These are phyloP conservation scores for Antigone vipio DNA, from an alignment of 2,113 vertebrate species.

Conservation along the genomic window DNA sequence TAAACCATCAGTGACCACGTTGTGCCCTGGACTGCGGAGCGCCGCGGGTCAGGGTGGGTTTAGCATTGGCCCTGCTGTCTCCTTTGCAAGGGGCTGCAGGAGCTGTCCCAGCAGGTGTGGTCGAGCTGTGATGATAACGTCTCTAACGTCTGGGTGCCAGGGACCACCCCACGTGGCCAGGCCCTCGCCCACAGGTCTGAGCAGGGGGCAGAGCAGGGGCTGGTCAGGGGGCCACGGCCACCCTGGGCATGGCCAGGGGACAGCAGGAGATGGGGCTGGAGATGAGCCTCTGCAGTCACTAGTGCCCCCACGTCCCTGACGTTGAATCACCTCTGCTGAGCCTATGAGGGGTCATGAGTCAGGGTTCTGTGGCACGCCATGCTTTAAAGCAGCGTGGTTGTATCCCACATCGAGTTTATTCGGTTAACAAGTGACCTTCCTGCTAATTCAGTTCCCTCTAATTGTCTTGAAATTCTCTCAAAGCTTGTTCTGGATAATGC, in stretches of 20 bases:
- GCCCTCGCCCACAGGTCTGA: accelerated
- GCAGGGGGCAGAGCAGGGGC: neutral
- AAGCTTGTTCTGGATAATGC: neutral
- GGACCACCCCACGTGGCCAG: accelerated
- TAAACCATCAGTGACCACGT: accelerated
- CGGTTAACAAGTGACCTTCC: neutral
- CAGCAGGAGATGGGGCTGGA: neutral
- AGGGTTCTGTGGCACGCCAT: neutral
- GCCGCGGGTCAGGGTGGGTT: accelerated
- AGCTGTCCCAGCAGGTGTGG: neutral
- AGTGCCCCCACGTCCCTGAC: neutral
- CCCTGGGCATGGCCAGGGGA: neutral
- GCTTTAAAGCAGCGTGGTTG: accelerated
- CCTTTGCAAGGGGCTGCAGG: neutral
- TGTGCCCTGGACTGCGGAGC: neutral
- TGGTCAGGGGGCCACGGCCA: neutral
- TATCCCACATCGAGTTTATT: neutral
- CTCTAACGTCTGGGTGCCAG: neutral
- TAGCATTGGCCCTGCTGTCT: neutral
- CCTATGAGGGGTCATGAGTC: accelerated
- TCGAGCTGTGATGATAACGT: neutral
- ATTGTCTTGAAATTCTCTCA: neutral
- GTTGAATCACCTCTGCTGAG: neutral
- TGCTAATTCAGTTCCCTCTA: neutral
- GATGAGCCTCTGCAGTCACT: neutral